Evolutionary conservation across 2,888 invertebrate species (phyloP).

Genomic region (Campopleginae sp.): DNA sequence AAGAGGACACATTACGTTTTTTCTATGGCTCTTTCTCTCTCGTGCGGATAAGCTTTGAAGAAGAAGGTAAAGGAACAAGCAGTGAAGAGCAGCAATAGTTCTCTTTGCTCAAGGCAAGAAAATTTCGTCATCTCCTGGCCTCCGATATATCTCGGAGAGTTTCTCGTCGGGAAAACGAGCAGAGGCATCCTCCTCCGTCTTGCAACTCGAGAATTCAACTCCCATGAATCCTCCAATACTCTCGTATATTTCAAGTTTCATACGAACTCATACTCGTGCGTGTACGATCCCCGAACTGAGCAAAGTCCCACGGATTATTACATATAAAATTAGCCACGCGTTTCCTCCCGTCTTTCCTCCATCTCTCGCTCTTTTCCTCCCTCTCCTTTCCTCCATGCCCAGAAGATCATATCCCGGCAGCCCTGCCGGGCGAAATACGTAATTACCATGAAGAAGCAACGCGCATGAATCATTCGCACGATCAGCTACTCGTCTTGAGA

Average conservation of each 20-base stretch:
- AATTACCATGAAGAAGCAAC: conserved; percentile 64
- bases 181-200: conserved; percentile 43
- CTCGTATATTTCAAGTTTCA: conserved; percentile 25
- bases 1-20: conserved; percentile 47
- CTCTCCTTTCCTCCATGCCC: neutral
- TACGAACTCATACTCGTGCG: conserved; percentile 10
- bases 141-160: conserved; percentile 16
- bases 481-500: conserved; percentile 56
- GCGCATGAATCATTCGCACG: conserved; percentile 63
- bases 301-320: conserved; percentile 64
- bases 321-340: conserved; percentile 67
- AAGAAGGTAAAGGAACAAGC: conserved; percentile 15
- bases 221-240: conserved; percentile 60
- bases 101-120: conserved; percentile 45
- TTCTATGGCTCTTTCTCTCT: conserved; percentile 10
- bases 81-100: conserved; percentile 49
- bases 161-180: conserved; percentile 8
- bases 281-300: conserved; percentile 18
- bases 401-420: conserved; percentile 49
- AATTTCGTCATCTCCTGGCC: conserved; percentile 42
- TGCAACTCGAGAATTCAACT: conserved; percentile 50
- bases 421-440: conserved; percentile 54
- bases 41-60: conserved; percentile 40
- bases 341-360: conserved; percentile 55
- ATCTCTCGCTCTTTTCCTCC: neutral